Base-by-base conservation (phyloP, 2,888 invertebrate species). In the Dioctria rufipes region DNA sequence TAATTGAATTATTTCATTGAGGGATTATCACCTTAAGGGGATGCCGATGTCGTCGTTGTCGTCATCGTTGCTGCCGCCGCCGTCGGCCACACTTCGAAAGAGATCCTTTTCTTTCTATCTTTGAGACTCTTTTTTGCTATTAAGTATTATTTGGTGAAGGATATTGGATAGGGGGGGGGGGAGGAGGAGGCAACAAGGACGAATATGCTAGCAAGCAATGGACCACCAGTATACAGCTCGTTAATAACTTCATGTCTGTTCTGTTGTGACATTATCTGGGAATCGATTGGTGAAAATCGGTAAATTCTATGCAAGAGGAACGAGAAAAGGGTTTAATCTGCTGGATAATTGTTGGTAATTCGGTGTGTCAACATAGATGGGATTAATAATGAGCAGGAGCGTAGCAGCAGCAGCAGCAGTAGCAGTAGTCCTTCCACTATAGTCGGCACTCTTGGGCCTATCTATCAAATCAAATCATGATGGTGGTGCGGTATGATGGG, bases 321-420 rank as follows among this genome's bases (percentile, higher is more conserved):
- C 9, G 58, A 8, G 60, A 42, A 43, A 80, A 80, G 49, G 69
- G 63, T 61, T 71, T 71, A 80, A 71, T 80, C 79, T 67, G 67
- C 60, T 46, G 79, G 79, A 80, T 82, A 82, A 82, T 82, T 82
- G 77, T 77, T 82, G 75, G 75, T 82, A 82, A 82, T 82, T 81
- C 81, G 46, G 80, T 78, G 79, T 81, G 82, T 82, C 82, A 77
- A 81, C 77, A 75, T 42, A 61, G 80, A 82, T 80, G 67, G 79
- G 79, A 79, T 79, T 79, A 79, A 79, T 79, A 79, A 79, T 78
- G 78, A 78, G 67, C 58, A 6, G 9, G 9, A 54, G 58, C 43
- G 5, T 63, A 25, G 25, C 25, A 25, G 25, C 25, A 25, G 25
- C 25, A 25, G 25, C 25, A 25, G 25, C 25, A 25, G 25, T 25